Evolutionary conservation across 1,140 invertebrate species (phyloP).

Genomic region (Dendrolimus punctatus): DNA sequence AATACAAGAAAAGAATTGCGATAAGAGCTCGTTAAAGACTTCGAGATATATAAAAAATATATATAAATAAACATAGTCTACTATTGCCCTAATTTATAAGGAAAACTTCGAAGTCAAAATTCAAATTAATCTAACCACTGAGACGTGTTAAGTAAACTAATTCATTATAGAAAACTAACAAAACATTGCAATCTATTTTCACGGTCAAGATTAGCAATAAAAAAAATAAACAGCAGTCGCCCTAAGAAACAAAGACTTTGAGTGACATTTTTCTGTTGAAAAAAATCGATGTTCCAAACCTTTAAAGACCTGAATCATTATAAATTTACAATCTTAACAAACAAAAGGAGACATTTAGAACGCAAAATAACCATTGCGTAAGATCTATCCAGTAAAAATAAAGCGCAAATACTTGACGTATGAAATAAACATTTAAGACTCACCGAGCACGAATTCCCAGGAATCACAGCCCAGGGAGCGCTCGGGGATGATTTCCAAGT

Average conservation of each 20-base stretch:
- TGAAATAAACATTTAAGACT: slow-evolving; percentile 69
- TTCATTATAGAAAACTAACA: slow-evolving; percentile 25
- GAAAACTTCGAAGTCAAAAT: no score
- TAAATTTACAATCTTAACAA: background rate
- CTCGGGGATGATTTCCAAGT: slow-evolving; percentile 96
- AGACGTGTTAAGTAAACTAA: slow-evolving; percentile 24
- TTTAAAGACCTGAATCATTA: slow-evolving; percentile 1
- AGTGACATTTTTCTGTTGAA: slow-evolving; percentile 32
- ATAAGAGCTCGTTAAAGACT: no score
- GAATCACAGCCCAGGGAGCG: slow-evolving; percentile 95
- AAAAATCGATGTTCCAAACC: slow-evolving; percentile 46
- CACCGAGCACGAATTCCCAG: slow-evolving; percentile 98
- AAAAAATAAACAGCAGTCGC: slow-evolving; percentile 58
- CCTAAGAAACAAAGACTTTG: slow-evolving; percentile 49
- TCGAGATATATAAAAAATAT: no score
- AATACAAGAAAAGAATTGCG: no score
- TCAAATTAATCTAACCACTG: background rate
- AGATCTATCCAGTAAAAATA: slow-evolving; percentile 55
- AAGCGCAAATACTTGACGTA: slow-evolving; percentile 69
- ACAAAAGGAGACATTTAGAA: background rate
- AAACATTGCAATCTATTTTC: slow-evolving; percentile 50
- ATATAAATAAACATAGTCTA: no score
- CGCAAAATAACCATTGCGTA: slow-evolving; percentile 55
- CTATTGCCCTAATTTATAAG: no score
- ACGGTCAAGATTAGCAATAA: slow-evolving; percentile 64